phyloP scores from a whole-genome alignment of 2,888 invertebrate genomes.

The Caenorhabditis angaria region DNA sequence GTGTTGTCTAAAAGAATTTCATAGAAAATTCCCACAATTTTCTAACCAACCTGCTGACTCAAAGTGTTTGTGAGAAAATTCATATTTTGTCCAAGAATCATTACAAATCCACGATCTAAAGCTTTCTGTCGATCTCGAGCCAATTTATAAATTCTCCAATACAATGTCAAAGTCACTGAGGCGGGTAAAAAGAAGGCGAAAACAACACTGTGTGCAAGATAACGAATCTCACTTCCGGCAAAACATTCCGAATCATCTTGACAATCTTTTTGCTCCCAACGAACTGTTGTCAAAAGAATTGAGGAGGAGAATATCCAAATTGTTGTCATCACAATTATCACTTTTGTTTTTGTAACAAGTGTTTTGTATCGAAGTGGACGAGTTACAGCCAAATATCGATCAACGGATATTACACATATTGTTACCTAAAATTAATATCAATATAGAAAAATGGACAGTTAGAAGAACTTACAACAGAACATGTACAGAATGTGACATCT shows the following conservation, averaged over 20 bases:
- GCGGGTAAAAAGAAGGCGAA: slow-evolving; percentile 73
- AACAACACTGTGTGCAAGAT: slow-evolving; percentile 71
- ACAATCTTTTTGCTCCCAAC: slow-evolving; percentile 65
- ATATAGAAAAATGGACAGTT: neutral
- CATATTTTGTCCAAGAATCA: slow-evolving; percentile 72
- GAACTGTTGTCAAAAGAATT: slow-evolving; percentile 68
- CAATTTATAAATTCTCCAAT: slow-evolving; percentile 71
- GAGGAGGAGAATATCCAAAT: slow-evolving; percentile 70
- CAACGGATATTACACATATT: slow-evolving; percentile 75
- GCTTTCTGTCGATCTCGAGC: slow-evolving; percentile 69
- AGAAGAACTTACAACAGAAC: slow-evolving; percentile 74
- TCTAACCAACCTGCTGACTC: slow-evolving; percentile 58
- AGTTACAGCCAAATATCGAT: slow-evolving; percentile 73
- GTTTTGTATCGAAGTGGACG: slow-evolving; percentile 71
- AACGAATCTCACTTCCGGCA: slow-evolving; percentile 71
- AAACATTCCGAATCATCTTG: slow-evolving; percentile 67
- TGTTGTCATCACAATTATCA: slow-evolving; percentile 63
- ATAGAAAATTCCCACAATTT: neutral
- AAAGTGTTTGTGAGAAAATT: slow-evolving; percentile 72
- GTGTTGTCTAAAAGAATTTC: slow-evolving; percentile 59
- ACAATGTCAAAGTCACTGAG: slow-evolving; percentile 70
- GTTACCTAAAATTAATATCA: slow-evolving; percentile 73
- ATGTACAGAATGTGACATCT: slow-evolving; percentile 78
- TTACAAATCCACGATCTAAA: slow-evolving; percentile 69
- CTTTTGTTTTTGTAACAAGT: slow-evolving; percentile 67